Evolutionary conservation across 2,113 vertebrate genomes (phyloP).

Genomic region (Accipiter virgatus): DNA sequence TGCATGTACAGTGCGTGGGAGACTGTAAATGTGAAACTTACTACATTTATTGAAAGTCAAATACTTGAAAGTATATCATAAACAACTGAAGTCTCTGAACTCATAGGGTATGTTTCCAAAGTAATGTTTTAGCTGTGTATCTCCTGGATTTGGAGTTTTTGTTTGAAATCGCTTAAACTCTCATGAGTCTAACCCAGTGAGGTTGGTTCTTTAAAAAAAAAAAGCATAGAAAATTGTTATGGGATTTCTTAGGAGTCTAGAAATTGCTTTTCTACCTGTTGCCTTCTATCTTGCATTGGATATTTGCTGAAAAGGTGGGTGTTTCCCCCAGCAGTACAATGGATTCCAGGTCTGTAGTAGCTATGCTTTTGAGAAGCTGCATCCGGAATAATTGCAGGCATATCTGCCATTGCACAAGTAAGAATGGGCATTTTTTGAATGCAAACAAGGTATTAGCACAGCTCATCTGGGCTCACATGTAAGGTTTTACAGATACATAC

Average conservation of each 20-base stretch:
- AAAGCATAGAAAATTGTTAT: not conserved
- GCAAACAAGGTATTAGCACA: not conserved
- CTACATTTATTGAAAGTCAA: not conserved
- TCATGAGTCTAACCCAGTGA: not conserved
- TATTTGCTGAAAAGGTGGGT: not conserved
- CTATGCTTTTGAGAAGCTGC: not conserved
- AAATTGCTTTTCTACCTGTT: not conserved
- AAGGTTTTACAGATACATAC: not conserved
- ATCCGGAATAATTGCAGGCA: not conserved
- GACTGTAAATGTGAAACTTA: not conserved
- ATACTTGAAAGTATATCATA: not conserved
- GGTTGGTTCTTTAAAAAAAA: not conserved
- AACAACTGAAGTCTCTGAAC: not conserved
- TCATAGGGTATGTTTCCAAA: not conserved
- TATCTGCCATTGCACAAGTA: not conserved
- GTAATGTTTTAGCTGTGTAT: not conserved
- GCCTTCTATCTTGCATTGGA: not conserved
- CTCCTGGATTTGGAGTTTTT: not conserved
- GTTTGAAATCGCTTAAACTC: not conserved
- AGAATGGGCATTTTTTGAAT: not conserved
- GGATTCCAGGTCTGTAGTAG: not conserved
- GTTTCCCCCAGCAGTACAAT: not conserved
- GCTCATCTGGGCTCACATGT: fast-evolving
- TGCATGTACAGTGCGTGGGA: not conserved
- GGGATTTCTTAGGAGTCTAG: not conserved